These are phyloP conservation scores for Drosophila stalkeri DNA, from an alignment of 2,888 invertebrate species.

Conservation along the genomic window DNA sequence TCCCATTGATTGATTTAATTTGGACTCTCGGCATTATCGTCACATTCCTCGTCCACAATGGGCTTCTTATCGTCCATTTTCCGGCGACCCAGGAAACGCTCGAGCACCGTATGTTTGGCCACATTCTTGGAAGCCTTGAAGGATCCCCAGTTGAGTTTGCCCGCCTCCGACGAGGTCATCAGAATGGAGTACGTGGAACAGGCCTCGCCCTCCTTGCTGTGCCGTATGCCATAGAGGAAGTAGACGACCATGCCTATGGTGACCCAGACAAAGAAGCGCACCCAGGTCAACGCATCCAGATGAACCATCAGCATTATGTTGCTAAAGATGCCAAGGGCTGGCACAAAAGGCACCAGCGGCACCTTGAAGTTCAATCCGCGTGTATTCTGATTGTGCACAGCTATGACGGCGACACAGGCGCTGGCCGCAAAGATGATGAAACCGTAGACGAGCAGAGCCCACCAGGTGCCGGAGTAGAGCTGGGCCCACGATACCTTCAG, in stretches of 20 bases:
- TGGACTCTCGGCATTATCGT: conserved; percentile 67
- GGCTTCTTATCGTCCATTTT: conserved; percentile 81
- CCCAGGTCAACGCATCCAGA: conserved; percentile 92
- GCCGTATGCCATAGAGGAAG: conserved; percentile 93
- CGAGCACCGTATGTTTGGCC: conserved; percentile 76
- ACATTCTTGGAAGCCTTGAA: conserved; percentile 82
- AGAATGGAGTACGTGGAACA: conserved; percentile 88
- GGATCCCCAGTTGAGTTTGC: conserved; percentile 88
- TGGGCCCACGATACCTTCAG: conserved; percentile 88
- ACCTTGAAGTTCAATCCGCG: conserved; percentile 91
- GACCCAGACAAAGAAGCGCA: conserved; percentile 95
- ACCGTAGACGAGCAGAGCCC: conserved; percentile 89
- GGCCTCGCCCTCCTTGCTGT: conserved; percentile 91
- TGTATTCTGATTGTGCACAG: conserved; percentile 91
- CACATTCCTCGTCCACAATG: conserved; percentile 78
- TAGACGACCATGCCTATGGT: conserved; percentile 92
- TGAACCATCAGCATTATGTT: conserved; percentile 94
- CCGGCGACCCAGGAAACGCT: conserved; percentile 82
- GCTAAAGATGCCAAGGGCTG: conserved; percentile 91
- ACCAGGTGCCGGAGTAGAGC: conserved; percentile 87
- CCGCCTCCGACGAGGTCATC: conserved; percentile 88
- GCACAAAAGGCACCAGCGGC: conserved; percentile 92
- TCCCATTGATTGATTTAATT: conserved; percentile 25
- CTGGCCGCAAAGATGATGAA: conserved; percentile 88
- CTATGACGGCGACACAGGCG: conserved; percentile 90